A percentile compares a stretch with the other conserved stretches of the same genome.
These are phyloP conservation scores for Halcyon malimbica DNA, from an alignment of 2,113 vertebrate species.

Conservation along the genomic window DNA sequence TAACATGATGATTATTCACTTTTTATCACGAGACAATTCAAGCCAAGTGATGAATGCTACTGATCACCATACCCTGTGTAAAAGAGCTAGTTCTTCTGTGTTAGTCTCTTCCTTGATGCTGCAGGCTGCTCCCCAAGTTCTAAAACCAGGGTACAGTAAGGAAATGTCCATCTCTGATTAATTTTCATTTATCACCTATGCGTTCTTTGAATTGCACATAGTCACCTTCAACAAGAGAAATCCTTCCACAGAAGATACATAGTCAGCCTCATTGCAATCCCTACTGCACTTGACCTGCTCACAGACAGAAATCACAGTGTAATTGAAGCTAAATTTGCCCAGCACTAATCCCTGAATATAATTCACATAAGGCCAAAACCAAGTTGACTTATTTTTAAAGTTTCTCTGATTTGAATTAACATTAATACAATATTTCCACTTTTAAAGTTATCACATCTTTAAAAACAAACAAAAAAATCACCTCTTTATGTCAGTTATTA, in stretches of 20 bases:
- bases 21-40: slow-evolving; percentile 46
- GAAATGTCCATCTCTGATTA: background rate
- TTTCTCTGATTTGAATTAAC: background rate
- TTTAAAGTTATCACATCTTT: background rate
- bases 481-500: background rate
- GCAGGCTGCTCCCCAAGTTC: background rate
- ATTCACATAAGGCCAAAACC: background rate
- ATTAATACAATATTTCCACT: background rate
- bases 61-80: background rate
- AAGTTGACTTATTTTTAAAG: background rate
- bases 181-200: background rate
- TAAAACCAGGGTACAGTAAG: background rate
- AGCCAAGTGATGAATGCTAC: background rate
- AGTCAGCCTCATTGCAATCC: background rate
- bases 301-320: background rate
- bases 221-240: slow-evolving; percentile 7
- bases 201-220: background rate
- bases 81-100: background rate
- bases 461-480: background rate
- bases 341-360: background rate
- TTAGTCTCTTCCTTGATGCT: background rate
- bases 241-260: background rate
- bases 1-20: slow-evolving; percentile 56
- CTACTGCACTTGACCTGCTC: background rate
- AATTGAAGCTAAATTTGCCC: background rate